Conservation (phyloP, 2,113 vertebrate species). For the Phalacrocorax pelagicus region DNA sequence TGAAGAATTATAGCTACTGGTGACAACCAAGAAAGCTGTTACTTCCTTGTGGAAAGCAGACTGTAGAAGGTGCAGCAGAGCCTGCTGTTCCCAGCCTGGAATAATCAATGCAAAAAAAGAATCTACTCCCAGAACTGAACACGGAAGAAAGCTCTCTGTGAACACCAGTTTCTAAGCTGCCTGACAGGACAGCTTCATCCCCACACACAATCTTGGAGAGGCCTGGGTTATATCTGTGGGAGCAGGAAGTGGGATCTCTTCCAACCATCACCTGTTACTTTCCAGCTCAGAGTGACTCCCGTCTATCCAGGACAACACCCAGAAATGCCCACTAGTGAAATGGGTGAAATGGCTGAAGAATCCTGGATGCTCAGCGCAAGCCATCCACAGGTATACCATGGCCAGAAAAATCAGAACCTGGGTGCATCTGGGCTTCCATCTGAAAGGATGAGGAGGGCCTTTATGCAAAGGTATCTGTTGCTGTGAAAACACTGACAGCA, state of each 20-base stretch:
- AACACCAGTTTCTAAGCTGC: neutral
- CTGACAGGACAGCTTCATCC: neutral
- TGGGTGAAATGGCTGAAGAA: neutral
- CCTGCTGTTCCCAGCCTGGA: neutral
- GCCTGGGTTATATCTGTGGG: neutral
- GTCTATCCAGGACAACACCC: neutral
- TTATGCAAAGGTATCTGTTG: neutral
- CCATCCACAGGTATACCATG: neutral
- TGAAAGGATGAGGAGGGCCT: neutral
- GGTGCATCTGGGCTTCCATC: neutral
- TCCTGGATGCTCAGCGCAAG: neutral
- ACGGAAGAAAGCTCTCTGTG: neutral
- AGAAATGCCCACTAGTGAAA: neutral
- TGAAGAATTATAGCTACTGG: neutral
- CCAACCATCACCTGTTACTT: neutral
- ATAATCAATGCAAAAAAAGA: neutral
- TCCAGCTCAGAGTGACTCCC: neutral
- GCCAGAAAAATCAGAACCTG: neutral
- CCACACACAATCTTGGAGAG: neutral
- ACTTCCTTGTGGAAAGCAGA: neutral
- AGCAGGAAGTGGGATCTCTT: neutral
- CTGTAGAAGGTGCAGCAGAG: neutral
- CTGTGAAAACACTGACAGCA: neutral
- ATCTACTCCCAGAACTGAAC: neutral
- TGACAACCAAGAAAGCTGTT: neutral